These are phyloP conservation scores for Acrobasis repandana DNA, from an alignment of 2,888 invertebrate genomes.

Conservation along the genomic window DNA sequence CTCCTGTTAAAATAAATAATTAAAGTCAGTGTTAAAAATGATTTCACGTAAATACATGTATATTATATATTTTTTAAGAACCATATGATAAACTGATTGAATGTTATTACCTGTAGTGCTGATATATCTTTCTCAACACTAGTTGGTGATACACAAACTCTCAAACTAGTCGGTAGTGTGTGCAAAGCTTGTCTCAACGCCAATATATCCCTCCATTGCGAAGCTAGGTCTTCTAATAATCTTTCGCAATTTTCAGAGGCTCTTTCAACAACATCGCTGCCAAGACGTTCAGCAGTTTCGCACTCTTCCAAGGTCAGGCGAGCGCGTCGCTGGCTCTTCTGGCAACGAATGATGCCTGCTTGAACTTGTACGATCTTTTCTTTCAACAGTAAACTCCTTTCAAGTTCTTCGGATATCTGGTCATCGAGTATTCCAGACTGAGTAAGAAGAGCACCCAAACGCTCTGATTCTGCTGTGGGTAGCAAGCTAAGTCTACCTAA, in stretches of 20 bases:
- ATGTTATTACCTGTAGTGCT: constrained; percentile 64
- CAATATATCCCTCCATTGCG: constrained; percentile 91
- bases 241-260: constrained; percentile 88
- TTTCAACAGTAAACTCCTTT: constrained; percentile 87
- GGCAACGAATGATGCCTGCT: constrained; percentile 86
- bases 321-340: constrained; percentile 86
- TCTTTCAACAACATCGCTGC: constrained; percentile 89
- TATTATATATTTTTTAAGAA: too few species aligned
- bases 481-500: constrained; percentile 88
- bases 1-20: constrained; percentile 75
- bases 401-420: constrained; percentile 89
- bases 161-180: constrained; percentile 88
- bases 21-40: not conserved
- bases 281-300: constrained; percentile 87
- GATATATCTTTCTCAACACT: constrained; percentile 90
- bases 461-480: constrained; percentile 89
- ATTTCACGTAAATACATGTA: not conserved
- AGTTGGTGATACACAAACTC: constrained; percentile 90
- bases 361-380: constrained; percentile 89
- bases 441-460: constrained; percentile 87
- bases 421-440: constrained; percentile 88
- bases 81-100: too few species aligned
- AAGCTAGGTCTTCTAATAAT: constrained; percentile 86
- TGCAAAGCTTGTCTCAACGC: constrained; percentile 89
- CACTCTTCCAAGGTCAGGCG: constrained; percentile 87